Conservation (phyloP, 2,888 invertebrate genomes). For the Dascillus cervinus region DNA sequence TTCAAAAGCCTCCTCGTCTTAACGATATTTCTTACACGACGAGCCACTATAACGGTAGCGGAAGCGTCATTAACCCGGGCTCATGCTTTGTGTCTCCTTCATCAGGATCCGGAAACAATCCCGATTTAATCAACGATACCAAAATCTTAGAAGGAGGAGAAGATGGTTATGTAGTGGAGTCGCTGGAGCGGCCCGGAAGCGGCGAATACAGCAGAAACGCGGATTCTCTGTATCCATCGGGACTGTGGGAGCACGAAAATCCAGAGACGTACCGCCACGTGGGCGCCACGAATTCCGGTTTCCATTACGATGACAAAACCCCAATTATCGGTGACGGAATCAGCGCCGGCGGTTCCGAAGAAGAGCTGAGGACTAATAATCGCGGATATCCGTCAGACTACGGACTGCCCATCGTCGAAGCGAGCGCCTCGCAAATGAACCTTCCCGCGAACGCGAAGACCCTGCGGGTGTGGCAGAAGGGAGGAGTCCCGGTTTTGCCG, state of each 20-base stretch:
- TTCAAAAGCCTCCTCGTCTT: slow-evolving; percentile 63
- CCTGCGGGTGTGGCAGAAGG: slow-evolving; percentile 80
- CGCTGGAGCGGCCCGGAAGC: slow-evolving; percentile 52
- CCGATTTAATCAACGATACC: slow-evolving; percentile 79
- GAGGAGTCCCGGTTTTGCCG: slow-evolving; percentile 73
- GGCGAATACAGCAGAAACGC: slow-evolving; percentile 73
- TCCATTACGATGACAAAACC: slow-evolving; percentile 62
- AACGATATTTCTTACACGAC: slow-evolving; percentile 64
- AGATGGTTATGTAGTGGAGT: slow-evolving; percentile 31
- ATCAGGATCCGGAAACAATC: slow-evolving; percentile 69
- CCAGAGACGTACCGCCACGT: slow-evolving; percentile 46
- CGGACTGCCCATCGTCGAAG: slow-evolving; percentile 61
- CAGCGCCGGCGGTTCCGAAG: slow-evolving; percentile 52
- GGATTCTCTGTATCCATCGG: slow-evolving; percentile 71
- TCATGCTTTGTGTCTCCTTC: slow-evolving; percentile 68
- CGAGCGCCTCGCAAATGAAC: slow-evolving; percentile 40
- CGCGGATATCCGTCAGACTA: slow-evolving; percentile 68
- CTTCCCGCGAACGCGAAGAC: slow-evolving; percentile 64
- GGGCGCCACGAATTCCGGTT: slow-evolving; percentile 49
- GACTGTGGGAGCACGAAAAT: slow-evolving; percentile 61
- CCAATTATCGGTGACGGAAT: slow-evolving; percentile 62
- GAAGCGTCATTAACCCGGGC: slow-evolving; percentile 54
- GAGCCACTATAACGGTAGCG: slow-evolving; percentile 60
- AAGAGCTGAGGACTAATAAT: slow-evolving; percentile 49
- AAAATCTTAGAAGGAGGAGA: slow-evolving; percentile 55